These are phyloP conservation scores for Dendrolimus punctatus DNA, from an alignment of 1,140 invertebrate genomes.

Conservation along the genomic window DNA sequence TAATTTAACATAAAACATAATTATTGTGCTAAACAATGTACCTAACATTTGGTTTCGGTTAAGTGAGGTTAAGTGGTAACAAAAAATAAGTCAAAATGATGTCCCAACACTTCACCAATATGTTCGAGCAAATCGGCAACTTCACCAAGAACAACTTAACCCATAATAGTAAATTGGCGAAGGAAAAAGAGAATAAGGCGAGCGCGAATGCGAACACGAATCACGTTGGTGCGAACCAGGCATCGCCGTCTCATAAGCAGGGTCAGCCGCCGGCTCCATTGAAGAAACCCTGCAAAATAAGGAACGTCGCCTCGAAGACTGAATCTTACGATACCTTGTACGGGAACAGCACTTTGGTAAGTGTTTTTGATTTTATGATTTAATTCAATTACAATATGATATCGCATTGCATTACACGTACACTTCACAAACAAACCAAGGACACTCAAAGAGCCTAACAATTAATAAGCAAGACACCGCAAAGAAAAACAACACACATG, in stretches of 20 bases:
- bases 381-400: not conserved
- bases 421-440: no score
- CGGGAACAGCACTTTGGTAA: slow-evolving; percentile 53
- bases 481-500: no score
- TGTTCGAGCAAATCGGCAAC: slow-evolving; percentile 70
- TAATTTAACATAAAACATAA: not conserved
- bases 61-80: slow-evolving; percentile 12
- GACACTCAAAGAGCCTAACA: no score
- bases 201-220: slow-evolving; percentile 35
- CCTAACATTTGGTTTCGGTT: slow-evolving; percentile 33
- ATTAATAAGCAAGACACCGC: no score
- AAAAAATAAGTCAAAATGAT: slow-evolving; percentile 47
- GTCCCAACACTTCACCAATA: slow-evolving; percentile 65
- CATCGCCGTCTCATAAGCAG: slow-evolving; percentile 40
- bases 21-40: slow-evolving; percentile 19
- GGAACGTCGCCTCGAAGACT: slow-evolving; percentile 55
- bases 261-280: slow-evolving; percentile 45
- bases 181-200: slow-evolving; percentile 52
- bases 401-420: no score
- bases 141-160: slow-evolving; percentile 70
- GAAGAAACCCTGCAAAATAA: slow-evolving; percentile 64
- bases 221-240: slow-evolving; percentile 37
- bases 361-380: slow-evolving; percentile 20
- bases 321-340: slow-evolving; percentile 63
- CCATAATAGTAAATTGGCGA: slow-evolving; percentile 51